Percentiles rank a stretch among this genome's conserved stretches.
These are phyloP conservation scores for Stigmatopora nigra DNA, from an alignment of 2,113 vertebrate genomes.

Conservation along the genomic window DNA sequence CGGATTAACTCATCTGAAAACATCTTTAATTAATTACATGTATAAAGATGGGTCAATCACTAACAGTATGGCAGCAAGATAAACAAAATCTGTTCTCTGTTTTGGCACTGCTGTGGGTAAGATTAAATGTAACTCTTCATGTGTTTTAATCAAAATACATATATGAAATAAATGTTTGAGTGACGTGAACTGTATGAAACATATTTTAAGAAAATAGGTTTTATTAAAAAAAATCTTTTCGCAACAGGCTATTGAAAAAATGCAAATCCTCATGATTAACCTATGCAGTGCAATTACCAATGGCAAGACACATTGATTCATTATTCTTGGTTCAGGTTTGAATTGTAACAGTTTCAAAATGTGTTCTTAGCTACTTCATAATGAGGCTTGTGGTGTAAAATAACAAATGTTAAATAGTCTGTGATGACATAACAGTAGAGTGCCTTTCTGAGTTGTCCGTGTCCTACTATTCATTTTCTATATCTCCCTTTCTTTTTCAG, in stretches of 20 bases:
- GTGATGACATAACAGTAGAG: too few species aligned
- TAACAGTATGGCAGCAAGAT: neutral
- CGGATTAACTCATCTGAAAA: neutral
- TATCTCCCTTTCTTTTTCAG: too few species aligned
- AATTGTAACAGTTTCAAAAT: neutral
- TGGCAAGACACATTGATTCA: neutral
- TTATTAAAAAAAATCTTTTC: neutral
- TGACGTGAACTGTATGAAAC: too few species aligned
- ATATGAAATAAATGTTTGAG: too few species aligned
- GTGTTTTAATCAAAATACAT: too few species aligned
- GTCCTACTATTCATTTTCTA: too few species aligned
- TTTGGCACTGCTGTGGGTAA: too few species aligned
- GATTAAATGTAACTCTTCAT: too few species aligned
- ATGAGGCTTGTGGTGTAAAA: neutral
- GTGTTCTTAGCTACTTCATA: neutral
- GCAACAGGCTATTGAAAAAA: neutral
- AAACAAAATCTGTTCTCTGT: neutral
- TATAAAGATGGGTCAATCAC: neutral
- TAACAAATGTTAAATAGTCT: neutral
- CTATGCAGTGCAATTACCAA: too few species aligned
- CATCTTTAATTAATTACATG: neutral
- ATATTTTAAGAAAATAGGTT: neutral
- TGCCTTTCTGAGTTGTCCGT: too few species aligned
- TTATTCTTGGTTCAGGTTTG: neutral
- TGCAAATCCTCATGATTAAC: neutral